Base-by-base conservation (phyloP, 2,797 vertebrate species). In the Limosa lapponica region DNA sequence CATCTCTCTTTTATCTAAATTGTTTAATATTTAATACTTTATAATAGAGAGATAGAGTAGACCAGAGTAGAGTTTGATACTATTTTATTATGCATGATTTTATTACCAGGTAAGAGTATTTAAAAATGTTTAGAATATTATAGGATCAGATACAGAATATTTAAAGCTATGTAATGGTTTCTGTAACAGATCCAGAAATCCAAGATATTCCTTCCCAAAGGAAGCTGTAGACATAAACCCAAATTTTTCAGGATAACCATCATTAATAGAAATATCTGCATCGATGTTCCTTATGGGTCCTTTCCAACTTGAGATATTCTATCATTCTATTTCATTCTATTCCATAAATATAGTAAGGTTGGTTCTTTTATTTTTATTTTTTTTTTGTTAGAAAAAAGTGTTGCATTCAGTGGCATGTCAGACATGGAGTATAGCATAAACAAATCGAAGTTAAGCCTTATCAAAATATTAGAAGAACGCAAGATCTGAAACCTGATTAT, bases 1-100 rank as follows among this genome's bases (percentile, higher is more conserved):
- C 44, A 78, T 96, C 52, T 95, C 90, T 88, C 75, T 96, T 91
- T 94, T 91, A 88, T 95, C 87, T 91, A 57, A 91, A 95, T 90
- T 86, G 64, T 90, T 95, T 93, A 95, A 95, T 95, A 95, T 94
- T 96, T 95, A 93, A 95, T 95, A 71, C 81, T 84, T 91, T 90
- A 65, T 95, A 83, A 95, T 95, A 90, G 85, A 94, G 67, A 94
- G 78, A 89, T 84, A 91, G 67, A 95, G 24, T 69, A 93, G 74
- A 89, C 89, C 52, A 88, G 93, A 94, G 88, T 62, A 55, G 72
- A 91, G 49, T 90, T 91, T 83, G 85, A 84, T 94, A 73, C 23
- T 90, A 37, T 83, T 94, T 88, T 92, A 95, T 95, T 95, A 90
- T 95, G 90, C 52, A 95, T 94, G 82, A 79, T 94, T 90, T 92